Base-by-base conservation (phyloP, 1,140 invertebrate species). In the Arctopsyche grandis region DNA sequence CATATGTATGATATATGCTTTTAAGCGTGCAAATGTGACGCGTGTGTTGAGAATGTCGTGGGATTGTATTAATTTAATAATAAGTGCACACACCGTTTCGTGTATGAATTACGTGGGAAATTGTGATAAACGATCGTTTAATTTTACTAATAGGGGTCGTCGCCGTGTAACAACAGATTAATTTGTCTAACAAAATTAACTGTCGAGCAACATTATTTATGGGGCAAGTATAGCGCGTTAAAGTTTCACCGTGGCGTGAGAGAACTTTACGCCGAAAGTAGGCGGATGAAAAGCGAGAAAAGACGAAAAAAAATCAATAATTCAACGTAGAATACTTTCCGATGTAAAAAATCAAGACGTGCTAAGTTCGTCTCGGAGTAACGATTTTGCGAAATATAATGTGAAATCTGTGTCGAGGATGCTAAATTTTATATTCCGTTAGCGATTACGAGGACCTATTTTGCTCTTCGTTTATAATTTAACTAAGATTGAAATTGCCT, bases 61-160 rank as follows among this genome's bases (percentile, higher is more conserved):
- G 29, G 7, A 38, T 38, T 38, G 29, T 38, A 38, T 26, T 66
- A 66, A 66, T 66, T 66, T 26, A 66, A 66, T 66, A 66, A 66
- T 66, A 66, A 66, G 24, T 22, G 63, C 63, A 26, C 63, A 22
- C 63, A 22, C 21, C 19, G 24, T 66, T 66, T 66, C 63, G 58
- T 10, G 19, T 22, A 66, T 66, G 24, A 66, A 66, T 66, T 66
- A 66, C 24, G 63, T 14, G 10, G 10, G 24, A 66, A 66, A 66
- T 66, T 66, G 63, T 66, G 63, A 66, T 66, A 66, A 66, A 66
- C 63, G 63, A 66, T 66, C 63, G 63, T 66, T 66, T 66, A 26
- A 66, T 66, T 66, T 66, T 24, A 22, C 63, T 22, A 66, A 66
- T 66, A 66, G 21, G 63, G 58, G n/a, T 66, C 22, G 19, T 66